Base-by-base conservation (phyloP, 2,797 vertebrate genomes). In the Vipera latastei region DNA sequence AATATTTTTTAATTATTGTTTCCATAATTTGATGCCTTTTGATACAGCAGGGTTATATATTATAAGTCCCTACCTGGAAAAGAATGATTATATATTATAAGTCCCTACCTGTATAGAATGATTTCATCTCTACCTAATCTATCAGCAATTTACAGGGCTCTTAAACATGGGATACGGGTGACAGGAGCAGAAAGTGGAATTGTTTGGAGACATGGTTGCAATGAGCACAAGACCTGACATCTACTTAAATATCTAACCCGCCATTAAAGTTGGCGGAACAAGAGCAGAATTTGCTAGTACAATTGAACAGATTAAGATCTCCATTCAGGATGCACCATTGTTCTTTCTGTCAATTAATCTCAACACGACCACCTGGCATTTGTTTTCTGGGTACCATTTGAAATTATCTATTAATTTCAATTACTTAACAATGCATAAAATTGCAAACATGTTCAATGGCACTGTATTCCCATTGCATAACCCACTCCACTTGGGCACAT, bases 401-500 rank as follows among this genome's bases (percentile, higher is more conserved):
- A 96, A 97, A 95, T 95, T 94, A 94, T 97, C 26, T 95, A 96
- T 95, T 97, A 96, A 96, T 97, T 95, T 96, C 95, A 96, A 96
- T 96, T 96, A 97, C 96, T 96, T 97, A 97, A 96, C 96, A 96
- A 97, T 94, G 96, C 96, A 93, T 95, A 97, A 97, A 98, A 97
- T 97, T 94, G 96, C 96, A 97, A 98, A 96, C 97, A 97, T 92
- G 96, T 95, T 97, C 63, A 95, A 96, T 95, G 97, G 97, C 97
- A 97, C 96, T 97, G 96, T 96, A 96, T 97, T 97, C 95, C 95
- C 97, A 96, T 97, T 98, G 97, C 95, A 69, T 97, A 97, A 98
- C 97, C 93, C 94, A 96, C 97, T 97, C 95, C 83, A 96, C 94
- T 97, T 97, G 95, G 97, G 97, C 97, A 96, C 96, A 97, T 97